Evolutionary conservation across 2,797 vertebrate species (phyloP), one percentile per base, ranked within the genome.

Genomic region (Micromesistius poutassou): DNA sequence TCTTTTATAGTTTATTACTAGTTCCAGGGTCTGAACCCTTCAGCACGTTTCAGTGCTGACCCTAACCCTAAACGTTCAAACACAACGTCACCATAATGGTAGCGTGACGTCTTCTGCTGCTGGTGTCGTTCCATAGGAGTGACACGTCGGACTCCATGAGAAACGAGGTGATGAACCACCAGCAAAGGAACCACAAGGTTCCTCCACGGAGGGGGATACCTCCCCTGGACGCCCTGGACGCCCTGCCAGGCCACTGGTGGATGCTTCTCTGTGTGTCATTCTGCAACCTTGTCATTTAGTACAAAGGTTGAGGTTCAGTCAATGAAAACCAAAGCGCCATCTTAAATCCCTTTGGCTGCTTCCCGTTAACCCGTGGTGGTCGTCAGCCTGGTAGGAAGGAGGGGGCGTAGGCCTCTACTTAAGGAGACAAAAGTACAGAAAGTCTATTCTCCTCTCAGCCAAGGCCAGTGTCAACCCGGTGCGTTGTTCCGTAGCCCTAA

Each of bases 201-300:
- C 30, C 31, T 30, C 8, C 30, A 30, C 33, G 16, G 30, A 30
- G 30, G 30, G 33, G 12, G 71, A 30, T 72, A 72, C n/a, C 74
- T 70, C 78, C 83, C 68, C 30, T 8, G 50, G n/a, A n/a, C n/a
- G n/a, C n/a, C n/a, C n/a, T 75, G 42, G 80, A 74, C 77, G 66
- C 1, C 77, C 81, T 36, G 50, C 81, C 77, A 79, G 81, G 78
- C 66, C 80, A 79, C 55, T 83, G 83, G 87, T 89, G 86, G 86
- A 87, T 79, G 88, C 80, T 85, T 77, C 84, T 91, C 88, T 81
- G 87, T 50, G 86, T 81, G 89, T 90, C 78, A 85, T 83, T 88
- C 87, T 88, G 88, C 33, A 89, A 90, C 77, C 84, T 87, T 89
- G 85, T 92, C 91, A 90, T 82, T 85, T 66, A 92, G 83, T 82